Conservation (phyloP, 2,797 vertebrate species). For the Morelia viridis region DNA sequence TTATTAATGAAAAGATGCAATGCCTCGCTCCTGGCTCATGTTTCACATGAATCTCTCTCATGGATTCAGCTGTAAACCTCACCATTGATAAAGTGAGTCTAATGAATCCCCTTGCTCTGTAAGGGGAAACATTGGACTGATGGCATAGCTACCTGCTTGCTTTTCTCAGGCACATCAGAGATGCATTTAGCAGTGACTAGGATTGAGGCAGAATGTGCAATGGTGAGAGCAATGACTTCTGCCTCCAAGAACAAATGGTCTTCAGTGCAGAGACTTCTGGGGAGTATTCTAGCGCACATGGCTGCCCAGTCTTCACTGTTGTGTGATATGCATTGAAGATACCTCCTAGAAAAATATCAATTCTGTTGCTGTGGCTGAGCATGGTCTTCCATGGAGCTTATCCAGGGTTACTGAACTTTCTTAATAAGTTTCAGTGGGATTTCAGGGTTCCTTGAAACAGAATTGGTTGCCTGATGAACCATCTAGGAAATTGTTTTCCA, state of each 20-base stretch:
- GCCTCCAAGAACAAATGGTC: background rate
- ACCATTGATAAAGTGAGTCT: slow-evolving; percentile 79
- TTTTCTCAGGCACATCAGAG: slow-evolving; percentile 42
- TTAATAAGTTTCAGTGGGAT: background rate
- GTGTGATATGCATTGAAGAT: background rate
- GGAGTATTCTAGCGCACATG: background rate
- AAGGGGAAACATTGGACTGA: slow-evolving; percentile 60
- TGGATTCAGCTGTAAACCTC: slow-evolving; percentile 80
- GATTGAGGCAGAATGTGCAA: background rate
- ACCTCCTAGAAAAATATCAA: background rate
- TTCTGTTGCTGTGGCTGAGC: background rate
- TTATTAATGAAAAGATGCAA: slow-evolving; percentile 83
- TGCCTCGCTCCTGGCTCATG: slow-evolving; percentile 77
- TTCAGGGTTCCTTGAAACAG: background rate
- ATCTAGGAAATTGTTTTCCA: background rate
- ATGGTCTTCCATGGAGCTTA: background rate
- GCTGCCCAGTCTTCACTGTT: background rate
- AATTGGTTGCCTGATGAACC: background rate
- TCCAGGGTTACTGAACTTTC: background rate
- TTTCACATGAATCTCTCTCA: slow-evolving; percentile 80
- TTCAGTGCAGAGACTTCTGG: background rate
- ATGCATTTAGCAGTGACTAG: background rate
- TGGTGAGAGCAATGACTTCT: background rate
- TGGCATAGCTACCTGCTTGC: slow-evolving; percentile 58
- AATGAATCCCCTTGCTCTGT: slow-evolving; percentile 74